These are phyloP conservation scores for Decapterus maruadsi DNA, from an alignment of 2,797 vertebrate genomes.

Conservation along the genomic window DNA sequence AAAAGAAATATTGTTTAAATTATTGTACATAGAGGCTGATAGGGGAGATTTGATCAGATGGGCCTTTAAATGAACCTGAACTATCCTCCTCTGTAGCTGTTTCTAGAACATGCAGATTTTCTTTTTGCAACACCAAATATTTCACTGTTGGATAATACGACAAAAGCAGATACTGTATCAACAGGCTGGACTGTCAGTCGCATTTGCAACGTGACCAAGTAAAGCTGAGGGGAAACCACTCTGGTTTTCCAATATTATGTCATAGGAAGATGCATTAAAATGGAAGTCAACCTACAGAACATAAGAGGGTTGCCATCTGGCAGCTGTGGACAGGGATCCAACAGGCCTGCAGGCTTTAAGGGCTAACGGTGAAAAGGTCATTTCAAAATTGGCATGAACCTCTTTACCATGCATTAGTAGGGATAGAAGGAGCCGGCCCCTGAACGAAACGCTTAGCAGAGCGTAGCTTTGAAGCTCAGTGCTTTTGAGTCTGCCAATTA, in stretches of 20 bases:
- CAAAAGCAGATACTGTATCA: background rate
- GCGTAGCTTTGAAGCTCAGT: slow-evolving; percentile 67
- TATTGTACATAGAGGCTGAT: background rate
- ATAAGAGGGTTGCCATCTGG: slow-evolving; percentile 41
- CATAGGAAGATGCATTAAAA: slow-evolving; percentile 31
- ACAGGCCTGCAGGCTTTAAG: slow-evolving; percentile 46
- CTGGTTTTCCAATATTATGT: slow-evolving; percentile 19
- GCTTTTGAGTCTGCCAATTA: slow-evolving; percentile 59
- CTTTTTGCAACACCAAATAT: background rate
- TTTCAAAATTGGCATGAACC: slow-evolving; percentile 53
- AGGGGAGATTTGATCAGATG: background rate
- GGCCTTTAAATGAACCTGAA: background rate
- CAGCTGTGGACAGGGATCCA: slow-evolving; percentile 27
- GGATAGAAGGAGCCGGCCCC: slow-evolving; percentile 56
- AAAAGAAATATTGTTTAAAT: slow-evolving; percentile 7
- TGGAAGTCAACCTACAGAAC: slow-evolving; percentile 31
- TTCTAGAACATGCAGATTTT: slow-evolving; percentile 8
- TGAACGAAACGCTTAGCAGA: slow-evolving; percentile 55
- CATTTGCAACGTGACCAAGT: slow-evolving; percentile 5
- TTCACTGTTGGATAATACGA: background rate
- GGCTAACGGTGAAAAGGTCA: slow-evolving; percentile 55
- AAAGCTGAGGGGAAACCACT: slow-evolving; percentile 13
- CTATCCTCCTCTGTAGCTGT: background rate
- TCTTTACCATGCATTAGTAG: slow-evolving; percentile 69
- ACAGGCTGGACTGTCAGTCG: background rate